Conservation (phyloP, 2,797 vertebrate genomes). For the Sebastes kiyomatsui region DNA sequence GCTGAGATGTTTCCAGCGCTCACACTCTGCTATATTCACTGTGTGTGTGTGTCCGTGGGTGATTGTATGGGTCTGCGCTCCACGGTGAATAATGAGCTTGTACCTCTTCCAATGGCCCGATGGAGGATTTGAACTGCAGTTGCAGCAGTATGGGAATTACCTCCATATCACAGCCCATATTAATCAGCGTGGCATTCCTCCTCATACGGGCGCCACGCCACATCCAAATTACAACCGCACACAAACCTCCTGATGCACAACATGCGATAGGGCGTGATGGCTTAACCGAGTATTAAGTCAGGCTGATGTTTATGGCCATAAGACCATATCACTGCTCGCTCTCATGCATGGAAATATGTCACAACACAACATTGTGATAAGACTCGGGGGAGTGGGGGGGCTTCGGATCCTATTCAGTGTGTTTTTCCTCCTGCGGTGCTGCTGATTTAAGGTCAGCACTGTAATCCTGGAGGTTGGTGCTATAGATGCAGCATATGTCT, state of each 20-base stretch:
- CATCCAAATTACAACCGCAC: conserved; percentile 29
- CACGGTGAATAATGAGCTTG: conserved; percentile 64
- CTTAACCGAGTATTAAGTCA: conserved; percentile 31
- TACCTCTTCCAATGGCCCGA: conserved; percentile 46
- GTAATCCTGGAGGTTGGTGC: conserved; percentile 20
- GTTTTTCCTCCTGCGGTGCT: conserved; percentile 12
- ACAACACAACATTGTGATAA: conserved; percentile 35
- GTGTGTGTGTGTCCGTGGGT: conserved; percentile 9
- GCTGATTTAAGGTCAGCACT: conserved; percentile 19
- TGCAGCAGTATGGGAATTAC: conserved; percentile 67
- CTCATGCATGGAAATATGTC: conserved; percentile 31
- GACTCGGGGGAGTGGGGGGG: not conserved
- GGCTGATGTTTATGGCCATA: conserved; percentile 15
- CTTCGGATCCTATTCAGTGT: conserved; percentile 6
- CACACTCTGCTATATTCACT: not conserved
- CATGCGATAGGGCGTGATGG: conserved; percentile 23
- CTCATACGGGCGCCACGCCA: conserved; percentile 21
- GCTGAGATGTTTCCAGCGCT: conserved; percentile 9
- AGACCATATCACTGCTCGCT: conserved; percentile 5
- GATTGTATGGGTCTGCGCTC: conserved; percentile 22
- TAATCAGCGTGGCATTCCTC: conserved; percentile 62
- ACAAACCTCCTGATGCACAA: conserved; percentile 19
- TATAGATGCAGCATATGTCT: not conserved
- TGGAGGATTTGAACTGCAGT: conserved; percentile 63
- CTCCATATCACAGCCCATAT: conserved; percentile 50